Conservation (phyloP, 2,113 vertebrate genomes). For the Prunella fulvescens region DNA sequence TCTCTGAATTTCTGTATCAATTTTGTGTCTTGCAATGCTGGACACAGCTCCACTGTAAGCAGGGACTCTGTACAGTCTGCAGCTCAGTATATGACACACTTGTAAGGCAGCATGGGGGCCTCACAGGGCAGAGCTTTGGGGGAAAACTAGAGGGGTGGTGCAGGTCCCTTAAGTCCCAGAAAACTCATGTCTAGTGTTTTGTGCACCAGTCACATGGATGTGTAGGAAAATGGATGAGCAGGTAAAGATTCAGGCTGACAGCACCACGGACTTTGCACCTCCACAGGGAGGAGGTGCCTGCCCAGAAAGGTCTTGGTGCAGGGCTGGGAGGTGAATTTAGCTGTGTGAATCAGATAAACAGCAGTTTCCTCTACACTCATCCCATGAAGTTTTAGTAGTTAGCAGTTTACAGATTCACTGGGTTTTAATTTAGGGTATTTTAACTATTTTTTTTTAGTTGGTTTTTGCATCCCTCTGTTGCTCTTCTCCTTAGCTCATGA, state of each 20-base stretch:
- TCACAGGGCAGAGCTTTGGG: background rate
- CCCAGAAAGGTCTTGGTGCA: background rate
- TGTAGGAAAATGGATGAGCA: background rate
- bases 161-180: background rate
- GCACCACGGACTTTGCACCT: background rate
- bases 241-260: background rate
- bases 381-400: background rate
- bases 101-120: background rate
- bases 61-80: background rate
- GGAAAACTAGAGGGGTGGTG: background rate
- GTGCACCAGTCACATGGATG: background rate
- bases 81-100: background rate
- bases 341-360: background rate
- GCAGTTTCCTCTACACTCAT: background rate
- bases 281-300: background rate
- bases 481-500: background rate
- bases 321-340: background rate
- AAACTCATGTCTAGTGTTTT: background rate
- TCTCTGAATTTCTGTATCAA: background rate
- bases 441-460: background rate
- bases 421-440: background rate
- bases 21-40: background rate
- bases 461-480: background rate
- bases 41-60: background rate
- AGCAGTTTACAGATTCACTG: background rate